Base-by-base conservation (phyloP, 2,797 vertebrate genomes). In the Crax fasciolata region DNA sequence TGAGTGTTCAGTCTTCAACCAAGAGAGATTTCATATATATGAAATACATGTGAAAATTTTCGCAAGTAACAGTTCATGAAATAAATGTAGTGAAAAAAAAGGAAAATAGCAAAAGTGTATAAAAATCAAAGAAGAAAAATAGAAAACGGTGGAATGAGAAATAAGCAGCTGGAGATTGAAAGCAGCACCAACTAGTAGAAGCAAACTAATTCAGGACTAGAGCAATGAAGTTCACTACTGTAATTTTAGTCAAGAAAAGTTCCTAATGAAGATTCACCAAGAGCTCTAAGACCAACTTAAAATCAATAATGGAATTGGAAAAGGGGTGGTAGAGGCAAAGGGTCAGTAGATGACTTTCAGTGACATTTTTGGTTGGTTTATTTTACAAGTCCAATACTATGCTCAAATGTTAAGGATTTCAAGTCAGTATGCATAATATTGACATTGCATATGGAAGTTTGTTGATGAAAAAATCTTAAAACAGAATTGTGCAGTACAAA, bases 1-100 rank as follows among this genome's bases (percentile, higher is more conserved):
- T 51, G 3, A 32, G 3, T 72, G 13, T 75, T 30, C 52, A 90
- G 9, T 78, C 51, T 91, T 93, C 49, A 83, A 13, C 44, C 62
- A 65, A 87, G 2, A 25, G 18, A 90, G 30, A 76, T 51, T 79
- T 84, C 68, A 80, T 88, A 52, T 23, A 19, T 83, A 61, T 48
- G 54, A 55, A 55, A 80, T 52, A 59, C 52, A 86, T 43, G 71
- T 39, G 38, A 93, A 91, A 63, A n/a, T 6, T 77, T 95, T 44
- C 66, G 28, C 18, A 70, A 89, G 63, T 75, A 83, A n/a, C 73
- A 75, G 25, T 71, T 28, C 21, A 11, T 43, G 67, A 80, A 87
- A 84, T 28, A 68, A 63, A 68, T 1, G 0, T 11, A 84, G 19
- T 28, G 30, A 58, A 82, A 76, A 13, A 54, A 84, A 70, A 59